A percentile compares a stretch with the other conserved stretches of the same genome.
phyloP scores from a whole-genome alignment of 2,113 vertebrate species.

The Odontesthes bonariensis region DNA sequence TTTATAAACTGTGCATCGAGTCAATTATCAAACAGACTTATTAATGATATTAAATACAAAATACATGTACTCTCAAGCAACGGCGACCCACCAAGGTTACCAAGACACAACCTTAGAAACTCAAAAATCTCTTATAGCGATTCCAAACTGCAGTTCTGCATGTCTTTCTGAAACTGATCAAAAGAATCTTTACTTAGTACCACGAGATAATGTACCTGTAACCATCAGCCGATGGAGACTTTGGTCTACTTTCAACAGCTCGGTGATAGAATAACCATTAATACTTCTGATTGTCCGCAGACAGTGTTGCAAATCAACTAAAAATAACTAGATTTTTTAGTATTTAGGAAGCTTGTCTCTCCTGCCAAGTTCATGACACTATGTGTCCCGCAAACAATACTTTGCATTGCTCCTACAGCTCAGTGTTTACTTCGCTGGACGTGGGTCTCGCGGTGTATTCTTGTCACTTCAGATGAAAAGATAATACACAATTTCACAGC shows the following conservation, averaged over 20 bases:
- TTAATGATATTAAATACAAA: neutral
- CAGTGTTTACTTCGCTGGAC: neutral
- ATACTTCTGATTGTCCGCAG: neutral
- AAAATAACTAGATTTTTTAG: neutral
- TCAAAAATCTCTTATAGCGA: neutral
- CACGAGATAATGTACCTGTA: neutral
- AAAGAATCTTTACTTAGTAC: neutral
- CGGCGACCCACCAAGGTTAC: too few species aligned
- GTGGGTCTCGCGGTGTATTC: neutral
- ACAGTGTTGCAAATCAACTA: constrained; percentile 27
- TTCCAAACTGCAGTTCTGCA: neutral
- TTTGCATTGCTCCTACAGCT: neutral
- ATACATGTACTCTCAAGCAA: too few species aligned
- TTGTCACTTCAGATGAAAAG: neutral
- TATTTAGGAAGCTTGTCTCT: neutral
- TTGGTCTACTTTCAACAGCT: constrained; percentile 1
- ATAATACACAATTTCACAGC: neutral
- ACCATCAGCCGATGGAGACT: neutral
- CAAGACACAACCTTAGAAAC: neutral
- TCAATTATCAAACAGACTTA: constrained; percentile 7
- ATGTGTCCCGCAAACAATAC: too few species aligned
- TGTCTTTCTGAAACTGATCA: neutral
- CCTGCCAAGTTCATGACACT: neutral
- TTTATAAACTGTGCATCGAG: constrained; percentile 21
- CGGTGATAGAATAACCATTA: neutral